Conservation (phyloP, 2,888 invertebrate genomes). For the Plutella xylostella region DNA sequence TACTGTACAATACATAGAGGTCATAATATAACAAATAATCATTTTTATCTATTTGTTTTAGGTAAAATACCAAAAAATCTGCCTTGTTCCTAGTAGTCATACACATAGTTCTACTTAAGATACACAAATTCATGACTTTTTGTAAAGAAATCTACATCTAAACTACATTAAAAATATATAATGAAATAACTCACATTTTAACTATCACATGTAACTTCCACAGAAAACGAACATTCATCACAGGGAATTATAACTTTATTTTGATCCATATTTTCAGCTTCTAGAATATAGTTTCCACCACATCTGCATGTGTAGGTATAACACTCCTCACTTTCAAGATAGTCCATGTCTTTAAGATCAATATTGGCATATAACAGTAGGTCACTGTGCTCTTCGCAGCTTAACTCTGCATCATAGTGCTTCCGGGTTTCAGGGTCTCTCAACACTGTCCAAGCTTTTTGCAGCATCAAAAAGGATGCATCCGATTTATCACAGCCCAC, state of each 20-base stretch:
- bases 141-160: too few species aligned
- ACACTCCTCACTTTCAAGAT: constrained; percentile 32
- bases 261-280: constrained; percentile 34
- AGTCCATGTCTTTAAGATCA: constrained; percentile 53
- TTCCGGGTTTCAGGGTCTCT: constrained; percentile 70
- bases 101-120: too few species aligned
- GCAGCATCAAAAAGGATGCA: constrained; percentile 52
- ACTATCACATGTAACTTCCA: too few species aligned
- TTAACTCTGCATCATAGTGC: constrained; percentile 74
- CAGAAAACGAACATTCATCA: constrained; percentile 80
- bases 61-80: too few species aligned
- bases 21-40: too few species aligned
- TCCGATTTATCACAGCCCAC: constrained; percentile 23
- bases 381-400: constrained; percentile 69
- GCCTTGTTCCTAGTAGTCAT: too few species aligned
- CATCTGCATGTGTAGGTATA: constrained; percentile 76
- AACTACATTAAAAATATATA: too few species aligned
- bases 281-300: constrained; percentile 71
- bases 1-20: too few species aligned
- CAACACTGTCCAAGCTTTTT: constrained; percentile 79
- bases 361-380: constrained; percentile 72
- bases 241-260: constrained; percentile 71
- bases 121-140: too few species aligned
- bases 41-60: too few species aligned
- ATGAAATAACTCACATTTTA: too few species aligned